phyloP scores from a whole-genome alignment of 2,797 vertebrate genomes.

The Varecia variegata region DNA sequence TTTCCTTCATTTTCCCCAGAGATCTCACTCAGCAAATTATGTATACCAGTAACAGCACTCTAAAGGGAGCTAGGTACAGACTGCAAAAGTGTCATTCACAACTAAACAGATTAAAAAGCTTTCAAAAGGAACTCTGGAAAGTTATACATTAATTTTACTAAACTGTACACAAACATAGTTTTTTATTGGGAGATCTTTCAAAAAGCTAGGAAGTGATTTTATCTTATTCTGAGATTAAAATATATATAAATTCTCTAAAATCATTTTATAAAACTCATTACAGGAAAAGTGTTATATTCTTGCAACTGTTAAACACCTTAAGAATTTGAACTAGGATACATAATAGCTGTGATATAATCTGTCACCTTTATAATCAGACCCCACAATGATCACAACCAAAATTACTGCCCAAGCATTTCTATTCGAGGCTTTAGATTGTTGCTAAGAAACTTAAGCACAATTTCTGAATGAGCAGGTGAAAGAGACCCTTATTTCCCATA shows the following conservation, averaged over 20 bases:
- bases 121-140: constrained; percentile 18
- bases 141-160: constrained; percentile 1
- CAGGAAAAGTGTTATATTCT: background rate
- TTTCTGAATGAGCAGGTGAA: constrained; percentile 53
- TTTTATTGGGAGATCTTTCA: constrained; percentile 34
- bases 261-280: constrained; percentile 23
- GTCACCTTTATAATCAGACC: constrained; percentile 14
- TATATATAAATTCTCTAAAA: constrained; percentile 36
- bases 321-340: constrained; percentile 26
- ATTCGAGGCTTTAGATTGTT: constrained; percentile 41
- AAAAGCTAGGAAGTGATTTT: constrained; percentile 29
- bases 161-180: background rate
- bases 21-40: background rate
- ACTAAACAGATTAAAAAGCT: constrained; percentile 20
- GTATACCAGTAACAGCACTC: background rate
- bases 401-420: constrained; percentile 50
- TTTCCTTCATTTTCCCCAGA: background rate
- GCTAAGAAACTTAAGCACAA: constrained; percentile 60
- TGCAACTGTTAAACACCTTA: background rate
- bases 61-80: background rate
- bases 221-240: constrained; percentile 42
- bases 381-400: constrained; percentile 53
- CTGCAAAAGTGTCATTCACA: background rate
- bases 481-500: constrained; percentile 55
- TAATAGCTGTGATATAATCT: constrained; percentile 26